Base-by-base conservation (phyloP, 92 coral and sea anemone genomes). In the Heliopora coerulea region DNA sequence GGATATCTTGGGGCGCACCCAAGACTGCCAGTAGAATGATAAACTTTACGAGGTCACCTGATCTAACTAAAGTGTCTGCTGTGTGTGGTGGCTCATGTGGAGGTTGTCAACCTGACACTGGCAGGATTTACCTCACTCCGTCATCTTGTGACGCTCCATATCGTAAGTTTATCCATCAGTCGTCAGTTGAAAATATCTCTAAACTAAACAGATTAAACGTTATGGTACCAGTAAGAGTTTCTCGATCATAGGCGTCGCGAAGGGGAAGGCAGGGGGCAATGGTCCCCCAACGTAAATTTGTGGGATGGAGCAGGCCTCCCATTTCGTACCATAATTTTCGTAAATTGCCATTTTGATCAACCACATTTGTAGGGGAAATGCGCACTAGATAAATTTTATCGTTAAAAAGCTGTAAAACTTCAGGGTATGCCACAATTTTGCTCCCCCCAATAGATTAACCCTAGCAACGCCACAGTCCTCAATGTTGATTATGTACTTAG, bases 51-150 rank as follows among this genome's bases (percentile, higher is more conserved):
- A 87, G 85, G 83, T 84, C 98, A 3, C 83, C 84, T 27, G 98
- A 91, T 48, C 86, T 87, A 1, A 66, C 74, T 23, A 78, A 84
- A 72, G 95, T 79, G 40, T 82, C 86, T 7, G 98, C 96, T 26
- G 96, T 90, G 70, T 93, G 98, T 56, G 98, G 98, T 19, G 98
- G 98, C 0, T 93, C 98, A 3, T 93, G 98, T 78, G 98, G 98
- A 10, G 98, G 98, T 35, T 93, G 98, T 28, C 88, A 88, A 67
- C 98, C 96, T 0, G 62, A 82, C 60, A 83, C 81, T 15, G 91
- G 89, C 32, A 82, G 54, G 39, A 82, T 93, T 66, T 84, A 72
- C 42, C 82, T 93, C 17, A 93, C 87, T 49, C 98, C 98, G 9
- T 73, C 81, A 34, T 62, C 78, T 8, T 93, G 98, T 60, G 59